Conservation (phyloP, 2,888 invertebrate species). For the Hydropsyche betteni region DNA sequence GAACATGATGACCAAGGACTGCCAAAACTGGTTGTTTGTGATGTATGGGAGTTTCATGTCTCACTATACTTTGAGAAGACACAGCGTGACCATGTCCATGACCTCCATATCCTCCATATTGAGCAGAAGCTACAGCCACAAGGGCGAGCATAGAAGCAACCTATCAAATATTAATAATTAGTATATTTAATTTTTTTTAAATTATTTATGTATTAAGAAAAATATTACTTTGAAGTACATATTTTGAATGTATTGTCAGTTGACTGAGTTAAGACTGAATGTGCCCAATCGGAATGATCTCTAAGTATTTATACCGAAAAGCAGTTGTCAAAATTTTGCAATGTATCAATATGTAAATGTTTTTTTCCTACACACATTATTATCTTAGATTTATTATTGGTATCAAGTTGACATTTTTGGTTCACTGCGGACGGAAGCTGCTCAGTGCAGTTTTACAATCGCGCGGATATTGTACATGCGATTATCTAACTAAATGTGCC, state of each 20-base stretch:
- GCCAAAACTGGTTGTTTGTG: slow-evolving; percentile 40
- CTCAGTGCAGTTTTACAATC: background rate
- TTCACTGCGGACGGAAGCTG: slow-evolving; percentile 30
- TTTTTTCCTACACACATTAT: too few species aligned
- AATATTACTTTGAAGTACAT: slow-evolving; percentile 28
- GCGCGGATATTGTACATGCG: background rate
- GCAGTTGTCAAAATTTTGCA: too few species aligned
- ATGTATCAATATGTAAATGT: too few species aligned
- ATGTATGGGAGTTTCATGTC: slow-evolving; percentile 27
- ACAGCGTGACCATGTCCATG: slow-evolving; percentile 57
- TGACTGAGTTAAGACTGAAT: slow-evolving; percentile 3
- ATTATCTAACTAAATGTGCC: slow-evolving; percentile 14
- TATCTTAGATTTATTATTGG: background rate
- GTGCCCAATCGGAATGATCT: background rate
- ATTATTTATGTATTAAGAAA: background rate
- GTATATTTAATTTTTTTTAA: background rate
- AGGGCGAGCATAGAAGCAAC: slow-evolving; percentile 57
- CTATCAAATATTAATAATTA: slow-evolving; percentile 27
- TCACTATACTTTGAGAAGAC: slow-evolving; percentile 65
- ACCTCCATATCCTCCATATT: slow-evolving; percentile 58
- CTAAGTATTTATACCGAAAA: too few species aligned
- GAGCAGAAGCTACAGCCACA: slow-evolving; percentile 62
- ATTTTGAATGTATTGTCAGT: background rate
- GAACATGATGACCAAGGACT: slow-evolving; percentile 49
- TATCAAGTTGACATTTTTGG: slow-evolving; percentile 34